phyloP scores from a whole-genome alignment of 2,888 invertebrate species.

The Caradrina clavipalpis region DNA sequence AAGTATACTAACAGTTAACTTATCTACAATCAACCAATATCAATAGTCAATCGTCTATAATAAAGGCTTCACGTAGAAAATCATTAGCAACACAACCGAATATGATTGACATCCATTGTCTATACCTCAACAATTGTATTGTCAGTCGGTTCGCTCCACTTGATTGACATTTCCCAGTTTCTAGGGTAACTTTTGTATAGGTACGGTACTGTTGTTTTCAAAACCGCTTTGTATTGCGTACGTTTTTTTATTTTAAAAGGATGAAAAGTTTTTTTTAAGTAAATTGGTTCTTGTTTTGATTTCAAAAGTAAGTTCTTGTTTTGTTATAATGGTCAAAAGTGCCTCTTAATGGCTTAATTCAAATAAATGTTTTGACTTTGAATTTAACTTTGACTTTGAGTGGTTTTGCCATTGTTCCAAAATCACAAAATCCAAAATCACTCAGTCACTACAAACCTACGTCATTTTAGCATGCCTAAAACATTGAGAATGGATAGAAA shows the following conservation, averaged over 20 bases:
- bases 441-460: too few species aligned
- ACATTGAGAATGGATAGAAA: too few species aligned
- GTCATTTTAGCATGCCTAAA: too few species aligned
- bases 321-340: too few species aligned
- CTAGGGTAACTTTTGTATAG: background rate
- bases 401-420: too few species aligned
- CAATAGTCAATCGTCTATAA: background rate
- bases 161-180: constrained; percentile 31
- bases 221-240: background rate
- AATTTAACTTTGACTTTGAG: too few species aligned
- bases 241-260: background rate
- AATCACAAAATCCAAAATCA: too few species aligned
- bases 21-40: background rate
- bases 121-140: constrained; percentile 24
- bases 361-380: too few species aligned
- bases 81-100: constrained; percentile 6
- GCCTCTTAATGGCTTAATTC: too few species aligned
- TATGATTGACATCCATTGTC: constrained; percentile 22
- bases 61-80: background rate
- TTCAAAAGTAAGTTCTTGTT: too few species aligned
- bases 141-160: constrained; percentile 14
- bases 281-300: too few species aligned
- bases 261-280: background rate
- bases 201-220: constrained; percentile 2
- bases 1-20: too few species aligned